phyloP scores from a whole-genome alignment of 1,140 invertebrate genomes.

The Tachypleus tridentatus region DNA sequence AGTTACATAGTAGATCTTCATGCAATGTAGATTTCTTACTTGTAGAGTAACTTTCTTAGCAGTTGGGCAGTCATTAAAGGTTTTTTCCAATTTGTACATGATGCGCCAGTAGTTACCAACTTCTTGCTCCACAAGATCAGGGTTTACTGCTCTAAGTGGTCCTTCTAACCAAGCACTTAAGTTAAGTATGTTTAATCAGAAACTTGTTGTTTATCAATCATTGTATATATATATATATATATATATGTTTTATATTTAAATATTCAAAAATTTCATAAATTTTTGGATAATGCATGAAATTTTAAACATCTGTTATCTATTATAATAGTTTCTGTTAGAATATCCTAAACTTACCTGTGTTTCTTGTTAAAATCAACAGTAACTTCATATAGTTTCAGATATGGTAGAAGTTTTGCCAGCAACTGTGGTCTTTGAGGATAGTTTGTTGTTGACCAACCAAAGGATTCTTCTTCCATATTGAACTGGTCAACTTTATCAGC shows the following conservation, averaged over 20 bases:
- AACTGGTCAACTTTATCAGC: conserved; percentile 74
- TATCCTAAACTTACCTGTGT: conserved; percentile 40
- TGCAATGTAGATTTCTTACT: conserved; percentile 25
- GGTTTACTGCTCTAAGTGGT: conserved; percentile 69
- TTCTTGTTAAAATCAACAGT: conserved; percentile 73
- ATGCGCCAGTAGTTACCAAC: conserved; percentile 63
- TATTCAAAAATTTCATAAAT: neutral
- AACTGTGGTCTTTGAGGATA: conserved; percentile 69
- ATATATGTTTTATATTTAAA: neutral
- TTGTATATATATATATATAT: neutral
- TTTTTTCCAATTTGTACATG: conserved; percentile 78
- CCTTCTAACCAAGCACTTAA: conserved; percentile 58
- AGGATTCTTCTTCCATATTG: conserved; percentile 82
- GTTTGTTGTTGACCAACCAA: conserved; percentile 74
- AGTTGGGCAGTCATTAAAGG: conserved; percentile 54
- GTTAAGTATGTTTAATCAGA: conserved; percentile 5
- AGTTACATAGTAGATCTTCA: no score
- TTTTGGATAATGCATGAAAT: neutral
- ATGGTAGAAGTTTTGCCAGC: conserved; percentile 60
- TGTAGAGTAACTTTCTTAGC: conserved; percentile 38
- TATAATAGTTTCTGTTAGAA: no score
- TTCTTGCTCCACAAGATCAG: conserved; percentile 75
- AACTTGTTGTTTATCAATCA: neutral
- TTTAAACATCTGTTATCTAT: conserved; percentile 2
- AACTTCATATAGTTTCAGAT: conserved; percentile 76